Evolutionary conservation across 2,113 vertebrate species (phyloP).

Genomic region (Vombatus ursinus): DNA sequence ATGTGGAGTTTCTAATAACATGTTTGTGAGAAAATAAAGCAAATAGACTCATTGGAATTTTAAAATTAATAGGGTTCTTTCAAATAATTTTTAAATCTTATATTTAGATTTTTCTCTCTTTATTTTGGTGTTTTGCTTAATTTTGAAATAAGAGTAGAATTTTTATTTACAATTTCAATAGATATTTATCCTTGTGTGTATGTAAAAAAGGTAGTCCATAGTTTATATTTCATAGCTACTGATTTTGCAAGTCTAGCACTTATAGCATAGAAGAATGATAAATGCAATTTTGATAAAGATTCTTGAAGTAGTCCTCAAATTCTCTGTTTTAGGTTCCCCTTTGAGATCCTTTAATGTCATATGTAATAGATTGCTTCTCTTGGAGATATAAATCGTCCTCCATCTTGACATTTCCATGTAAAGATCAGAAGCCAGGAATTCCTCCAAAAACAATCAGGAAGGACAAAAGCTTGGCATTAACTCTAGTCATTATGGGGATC

Average conservation of each 20-base stretch:
- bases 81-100: background rate
- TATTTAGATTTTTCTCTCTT: background rate
- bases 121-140: background rate
- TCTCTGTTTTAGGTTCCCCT: background rate
- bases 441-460: background rate
- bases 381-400: background rate
- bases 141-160: slow-evolving; percentile 17
- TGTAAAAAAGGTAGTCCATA: background rate
- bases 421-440: background rate
- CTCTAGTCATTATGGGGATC: background rate
- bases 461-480: background rate
- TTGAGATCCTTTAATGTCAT: background rate
- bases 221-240: background rate
- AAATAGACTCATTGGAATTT: background rate
- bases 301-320: background rate
- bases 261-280: background rate
- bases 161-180: background rate
- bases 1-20: background rate
- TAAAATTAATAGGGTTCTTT: background rate
- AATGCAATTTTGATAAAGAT: background rate
- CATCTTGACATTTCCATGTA: background rate
- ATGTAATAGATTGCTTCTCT: background rate
- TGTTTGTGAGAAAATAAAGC: background rate
- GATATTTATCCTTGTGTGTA: background rate
- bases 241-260: background rate